Evolutionary conservation across 2,888 invertebrate genomes (phyloP).

Genomic region (Macrophya alboannulata): DNA sequence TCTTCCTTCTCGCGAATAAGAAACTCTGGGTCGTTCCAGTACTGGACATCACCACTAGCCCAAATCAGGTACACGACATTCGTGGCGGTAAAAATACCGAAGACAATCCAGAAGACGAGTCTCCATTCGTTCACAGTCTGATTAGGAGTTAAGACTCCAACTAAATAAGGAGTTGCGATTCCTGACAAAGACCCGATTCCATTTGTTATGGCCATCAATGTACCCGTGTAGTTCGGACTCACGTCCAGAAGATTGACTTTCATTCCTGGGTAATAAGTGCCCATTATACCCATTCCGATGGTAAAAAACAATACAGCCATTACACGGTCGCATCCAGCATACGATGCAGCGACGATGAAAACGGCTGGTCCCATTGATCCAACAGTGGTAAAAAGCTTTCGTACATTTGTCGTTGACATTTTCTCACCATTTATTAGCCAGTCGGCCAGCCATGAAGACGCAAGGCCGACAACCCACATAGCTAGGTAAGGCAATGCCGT

Average conservation of each 20-base stretch:
- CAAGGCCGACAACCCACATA: constrained; percentile 79
- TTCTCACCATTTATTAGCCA: constrained; percentile 74
- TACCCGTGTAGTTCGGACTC: neutral
- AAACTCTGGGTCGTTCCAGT: neutral
- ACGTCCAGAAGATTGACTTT: neutral
- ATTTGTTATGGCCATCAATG: neutral
- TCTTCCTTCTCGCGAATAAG: neutral
- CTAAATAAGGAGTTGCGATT: neutral
- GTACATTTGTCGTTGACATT: constrained; percentile 77
- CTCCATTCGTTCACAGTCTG: constrained; percentile 1
- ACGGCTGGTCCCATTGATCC: constrained; percentile 81
- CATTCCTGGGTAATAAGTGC: neutral
- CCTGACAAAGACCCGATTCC: neutral
- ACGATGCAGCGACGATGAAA: constrained; percentile 81
- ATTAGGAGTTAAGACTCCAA: neutral
- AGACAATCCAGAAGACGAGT: neutral
- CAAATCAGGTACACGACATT: neutral
- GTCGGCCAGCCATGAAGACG: constrained; percentile 78
- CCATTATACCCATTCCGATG: neutral
- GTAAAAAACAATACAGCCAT: neutral
- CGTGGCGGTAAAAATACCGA: neutral
- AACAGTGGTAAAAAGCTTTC: constrained; percentile 80
- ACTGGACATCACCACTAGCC: neutral
- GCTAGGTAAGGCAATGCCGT: constrained; percentile 80
- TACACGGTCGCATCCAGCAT: constrained; percentile 78